phyloP scores from a whole-genome alignment of 2,797 vertebrate species.

The Lerista edwardsae region DNA sequence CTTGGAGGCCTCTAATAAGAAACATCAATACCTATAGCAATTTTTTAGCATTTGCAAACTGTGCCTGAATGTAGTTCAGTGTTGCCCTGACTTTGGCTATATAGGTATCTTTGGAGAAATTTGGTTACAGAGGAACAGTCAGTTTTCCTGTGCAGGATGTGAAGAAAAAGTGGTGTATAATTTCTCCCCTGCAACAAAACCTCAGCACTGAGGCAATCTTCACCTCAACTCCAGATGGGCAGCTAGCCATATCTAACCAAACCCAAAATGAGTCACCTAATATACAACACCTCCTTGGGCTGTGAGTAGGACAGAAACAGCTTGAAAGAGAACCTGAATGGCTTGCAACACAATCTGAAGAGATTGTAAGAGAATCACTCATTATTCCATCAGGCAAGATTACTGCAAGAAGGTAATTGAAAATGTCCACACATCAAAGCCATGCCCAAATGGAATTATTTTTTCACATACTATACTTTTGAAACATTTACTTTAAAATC shows the following conservation, averaged over 20 bases:
- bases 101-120: neutral
- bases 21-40: neutral
- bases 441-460: neutral
- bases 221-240: neutral
- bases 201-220: slow-evolving; percentile 10
- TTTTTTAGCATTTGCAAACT: neutral
- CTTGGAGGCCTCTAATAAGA: neutral
- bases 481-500: neutral
- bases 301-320: neutral
- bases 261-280: slow-evolving; percentile 10
- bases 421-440: neutral
- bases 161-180: neutral
- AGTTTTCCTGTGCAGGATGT: slow-evolving; percentile 11
- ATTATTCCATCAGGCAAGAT: neutral
- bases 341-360: neutral
- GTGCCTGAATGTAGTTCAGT: neutral
- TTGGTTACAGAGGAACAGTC: neutral
- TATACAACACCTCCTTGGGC: neutral
- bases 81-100: neutral
- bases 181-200: neutral
- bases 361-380: neutral
- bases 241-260: slow-evolving; percentile 12
- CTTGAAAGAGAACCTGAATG: slow-evolving; percentile 10
- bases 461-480: neutral
- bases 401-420: neutral